Evolutionary conservation across 2,888 invertebrate genomes (phyloP).

Genomic region (Drosophila mulleri): DNA sequence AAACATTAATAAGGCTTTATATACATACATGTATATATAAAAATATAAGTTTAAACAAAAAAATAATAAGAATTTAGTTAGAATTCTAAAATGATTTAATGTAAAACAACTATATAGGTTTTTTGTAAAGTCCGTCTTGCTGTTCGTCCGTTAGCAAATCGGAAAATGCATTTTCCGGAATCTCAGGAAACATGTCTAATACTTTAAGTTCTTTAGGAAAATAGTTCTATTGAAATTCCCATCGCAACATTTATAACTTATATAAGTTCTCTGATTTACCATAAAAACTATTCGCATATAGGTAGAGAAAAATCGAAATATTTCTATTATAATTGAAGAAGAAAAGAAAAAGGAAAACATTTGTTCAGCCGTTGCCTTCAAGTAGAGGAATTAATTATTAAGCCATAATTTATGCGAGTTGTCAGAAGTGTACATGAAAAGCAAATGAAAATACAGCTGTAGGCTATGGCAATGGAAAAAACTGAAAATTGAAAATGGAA

Average conservation of each 20-base stretch:
- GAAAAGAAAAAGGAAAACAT: neutral
- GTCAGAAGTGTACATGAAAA: conserved; percentile 61
- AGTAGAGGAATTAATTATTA: conserved; percentile 13
- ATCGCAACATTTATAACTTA: neutral
- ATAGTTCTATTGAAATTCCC: neutral
- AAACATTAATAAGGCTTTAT: neutral
- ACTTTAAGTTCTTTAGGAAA: neutral
- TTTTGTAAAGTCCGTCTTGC: too few species aligned
- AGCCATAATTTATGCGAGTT: conserved; percentile 48
- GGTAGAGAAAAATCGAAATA: neutral
- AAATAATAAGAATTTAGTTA: neutral
- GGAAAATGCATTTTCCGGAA: too few species aligned
- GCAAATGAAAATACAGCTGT: conserved; percentile 49
- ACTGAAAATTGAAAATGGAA: conserved; percentile 8
- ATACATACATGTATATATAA: neutral
- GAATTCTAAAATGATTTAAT: too few species aligned
- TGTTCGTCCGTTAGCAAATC: too few species aligned
- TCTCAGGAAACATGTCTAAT: too few species aligned
- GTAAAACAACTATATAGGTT: too few species aligned
- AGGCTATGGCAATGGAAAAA: conserved; percentile 12
- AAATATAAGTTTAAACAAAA: neutral
- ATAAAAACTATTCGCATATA: neutral
- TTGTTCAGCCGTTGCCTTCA: neutral
- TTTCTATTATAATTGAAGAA: neutral
- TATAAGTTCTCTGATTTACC: too few species aligned